Evolutionary conservation across 2,113 vertebrate species (phyloP).

Genomic region (Ctenomys sociabilis): DNA sequence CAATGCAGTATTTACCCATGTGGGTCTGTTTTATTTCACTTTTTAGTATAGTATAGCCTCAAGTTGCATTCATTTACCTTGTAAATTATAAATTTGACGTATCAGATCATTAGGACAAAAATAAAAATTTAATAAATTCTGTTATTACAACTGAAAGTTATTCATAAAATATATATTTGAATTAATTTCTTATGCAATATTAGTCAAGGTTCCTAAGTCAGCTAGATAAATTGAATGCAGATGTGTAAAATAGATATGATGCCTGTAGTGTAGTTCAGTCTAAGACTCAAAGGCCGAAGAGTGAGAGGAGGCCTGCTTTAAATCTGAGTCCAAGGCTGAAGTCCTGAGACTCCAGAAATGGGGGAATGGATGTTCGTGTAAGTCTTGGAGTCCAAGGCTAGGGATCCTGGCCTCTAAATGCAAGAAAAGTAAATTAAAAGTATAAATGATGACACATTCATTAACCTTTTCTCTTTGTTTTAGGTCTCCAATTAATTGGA

Average conservation of each 20-base stretch:
- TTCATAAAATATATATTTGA: neutral
- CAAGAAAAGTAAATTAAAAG: no score
- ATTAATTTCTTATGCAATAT: neutral
- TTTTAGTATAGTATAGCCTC: no score
- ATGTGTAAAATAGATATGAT: neutral
- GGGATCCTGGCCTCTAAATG: neutral
- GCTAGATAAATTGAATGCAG: neutral
- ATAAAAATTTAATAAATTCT: neutral
- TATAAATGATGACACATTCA: no score
- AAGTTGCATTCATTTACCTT: no score
- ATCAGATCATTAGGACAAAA: neutral
- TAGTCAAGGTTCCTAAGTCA: neutral
- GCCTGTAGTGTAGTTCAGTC: neutral
- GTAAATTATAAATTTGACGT: neutral
- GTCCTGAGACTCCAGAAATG: neutral
- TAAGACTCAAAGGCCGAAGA: neutral
- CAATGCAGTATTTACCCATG: no score
- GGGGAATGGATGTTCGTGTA: fast-evolving
- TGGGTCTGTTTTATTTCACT: no score
- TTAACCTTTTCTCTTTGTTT: neutral
- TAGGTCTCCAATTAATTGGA: neutral
- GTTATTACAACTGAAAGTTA: neutral
- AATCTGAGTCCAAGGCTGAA: neutral
- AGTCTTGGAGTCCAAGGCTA: neutral
- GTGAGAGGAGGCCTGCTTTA: neutral